These are phyloP conservation scores for Centropus bengalensis DNA, from an alignment of 2,113 vertebrate species.

Conservation along the genomic window DNA sequence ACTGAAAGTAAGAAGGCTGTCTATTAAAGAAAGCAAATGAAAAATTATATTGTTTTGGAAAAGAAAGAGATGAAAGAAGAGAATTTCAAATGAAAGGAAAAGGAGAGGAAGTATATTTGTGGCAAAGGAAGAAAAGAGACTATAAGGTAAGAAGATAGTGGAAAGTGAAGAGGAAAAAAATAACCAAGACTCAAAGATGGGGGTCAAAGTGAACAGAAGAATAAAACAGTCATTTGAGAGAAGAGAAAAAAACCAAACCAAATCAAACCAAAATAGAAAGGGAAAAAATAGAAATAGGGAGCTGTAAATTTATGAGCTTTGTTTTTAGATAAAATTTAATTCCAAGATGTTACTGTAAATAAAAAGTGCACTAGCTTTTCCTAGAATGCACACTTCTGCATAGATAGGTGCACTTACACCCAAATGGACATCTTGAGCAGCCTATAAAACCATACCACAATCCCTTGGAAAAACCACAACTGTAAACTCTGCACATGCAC, in stretches of 20 bases:
- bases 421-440: slow-evolving; percentile 11
- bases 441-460: slow-evolving; percentile 49
- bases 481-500: slow-evolving; percentile 23
- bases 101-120: neutral
- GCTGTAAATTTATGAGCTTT: neutral
- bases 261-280: neutral
- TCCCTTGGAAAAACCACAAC: slow-evolving; percentile 16
- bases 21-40: neutral
- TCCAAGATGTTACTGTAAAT: neutral
- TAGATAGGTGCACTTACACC: slow-evolving; percentile 15
- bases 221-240: neutral
- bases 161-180: neutral
- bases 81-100: neutral
- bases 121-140: neutral
- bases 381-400: neutral
- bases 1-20: neutral
- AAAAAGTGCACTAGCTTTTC: neutral
- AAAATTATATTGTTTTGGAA: neutral
- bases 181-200: neutral
- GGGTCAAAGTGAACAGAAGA: neutral
- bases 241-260: neutral
- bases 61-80: neutral
- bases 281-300: accelerated
- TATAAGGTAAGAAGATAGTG: neutral
- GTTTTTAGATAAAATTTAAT: neutral